Evolutionary conservation across 2,888 invertebrate species (phyloP).

Genomic region (Hydraecia micacea): DNA sequence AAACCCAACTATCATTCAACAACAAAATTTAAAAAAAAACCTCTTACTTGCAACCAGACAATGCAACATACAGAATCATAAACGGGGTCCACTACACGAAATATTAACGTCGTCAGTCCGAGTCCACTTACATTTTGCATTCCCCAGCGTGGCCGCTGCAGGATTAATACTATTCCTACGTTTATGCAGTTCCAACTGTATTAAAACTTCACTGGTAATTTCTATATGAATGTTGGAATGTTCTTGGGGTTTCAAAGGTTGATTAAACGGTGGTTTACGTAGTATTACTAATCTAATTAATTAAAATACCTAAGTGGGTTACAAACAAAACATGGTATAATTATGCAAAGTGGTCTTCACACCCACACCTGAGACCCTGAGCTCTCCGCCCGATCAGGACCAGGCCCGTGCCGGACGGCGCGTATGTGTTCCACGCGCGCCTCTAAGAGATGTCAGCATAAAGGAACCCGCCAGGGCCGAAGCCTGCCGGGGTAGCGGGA

Average conservation of each 20-base stretch:
- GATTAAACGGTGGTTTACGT: conserved; percentile 15
- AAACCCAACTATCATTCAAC: background rate
- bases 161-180: conserved; percentile 51
- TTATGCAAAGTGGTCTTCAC: background rate
- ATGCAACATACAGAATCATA: conserved; percentile 38
- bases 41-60: conserved; percentile 6
- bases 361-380: background rate
- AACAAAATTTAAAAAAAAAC: conserved; percentile 27
- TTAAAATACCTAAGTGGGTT: no score
- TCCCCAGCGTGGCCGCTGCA: conserved; percentile 38
- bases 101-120: conserved; percentile 42
- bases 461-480: no score
- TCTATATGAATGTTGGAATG: background rate
- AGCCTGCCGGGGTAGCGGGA: no score
- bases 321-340: no score
- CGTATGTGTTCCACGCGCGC: no score
- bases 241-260: conserved; percentile 3
- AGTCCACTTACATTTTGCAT: conserved; percentile 42
- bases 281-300: no score
- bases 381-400: no score
- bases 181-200: conserved; percentile 32
- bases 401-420: no score
- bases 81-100: conserved; percentile 12
- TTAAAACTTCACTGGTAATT: conserved; percentile 48
- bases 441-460: no score